These are phyloP conservation scores for Holcopasites calliopsidis DNA, from an alignment of 1,140 invertebrate species.

Conservation along the genomic window DNA sequence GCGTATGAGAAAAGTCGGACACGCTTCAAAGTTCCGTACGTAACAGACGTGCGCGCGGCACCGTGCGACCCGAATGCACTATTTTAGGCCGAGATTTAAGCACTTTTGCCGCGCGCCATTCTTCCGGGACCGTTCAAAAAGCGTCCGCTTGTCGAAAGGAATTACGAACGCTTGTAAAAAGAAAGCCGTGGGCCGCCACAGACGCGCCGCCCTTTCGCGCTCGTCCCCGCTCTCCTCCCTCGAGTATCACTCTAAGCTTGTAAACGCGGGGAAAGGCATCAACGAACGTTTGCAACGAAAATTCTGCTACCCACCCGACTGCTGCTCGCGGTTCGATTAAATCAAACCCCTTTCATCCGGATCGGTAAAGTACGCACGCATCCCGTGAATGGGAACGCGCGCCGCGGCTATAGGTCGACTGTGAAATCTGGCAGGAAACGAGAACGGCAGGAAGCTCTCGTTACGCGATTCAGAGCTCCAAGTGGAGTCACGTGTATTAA, in stretches of 20 bases:
- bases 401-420: not conserved
- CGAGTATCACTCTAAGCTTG: not conserved
- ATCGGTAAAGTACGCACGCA: not conserved
- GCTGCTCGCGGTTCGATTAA: conserved; percentile 35
- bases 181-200: conserved; percentile 32
- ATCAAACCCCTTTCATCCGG: conserved; percentile 28
- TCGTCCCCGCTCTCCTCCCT: not conserved
- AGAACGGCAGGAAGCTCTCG: not conserved
- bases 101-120: conserved; percentile 50
- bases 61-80: conserved; percentile 22
- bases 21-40: conserved; percentile 22
- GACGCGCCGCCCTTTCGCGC: not conserved
- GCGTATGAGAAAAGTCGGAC: conserved; percentile 34
- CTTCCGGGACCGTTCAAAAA: conserved; percentile 45
- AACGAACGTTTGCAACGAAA: conserved; percentile 26
- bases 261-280: conserved; percentile 9
- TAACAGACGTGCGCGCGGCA: not conserved
- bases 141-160: conserved; percentile 38
- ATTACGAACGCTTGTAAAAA: conserved; percentile 57
- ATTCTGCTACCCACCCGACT: conserved; percentile 28
- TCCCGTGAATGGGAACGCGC: not conserved
- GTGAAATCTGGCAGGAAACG: not conserved
- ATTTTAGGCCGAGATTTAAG: conserved; percentile 38
- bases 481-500: conserved; percentile 6
- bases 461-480: conserved; percentile 22